Conservation (phyloP, 2,797 vertebrate genomes). For the Chelon auratus region DNA sequence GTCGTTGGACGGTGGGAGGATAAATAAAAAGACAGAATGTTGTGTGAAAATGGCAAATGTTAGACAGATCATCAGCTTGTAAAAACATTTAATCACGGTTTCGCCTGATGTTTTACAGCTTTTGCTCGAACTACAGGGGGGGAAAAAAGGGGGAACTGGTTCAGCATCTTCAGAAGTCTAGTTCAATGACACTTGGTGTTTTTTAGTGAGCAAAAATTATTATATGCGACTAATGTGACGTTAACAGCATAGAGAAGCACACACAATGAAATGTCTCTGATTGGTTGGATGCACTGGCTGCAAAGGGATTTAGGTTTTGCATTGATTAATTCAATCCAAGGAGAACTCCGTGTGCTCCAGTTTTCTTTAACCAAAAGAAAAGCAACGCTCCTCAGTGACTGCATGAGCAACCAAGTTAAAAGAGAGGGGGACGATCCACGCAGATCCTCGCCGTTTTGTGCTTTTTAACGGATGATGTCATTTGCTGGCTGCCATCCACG, state of each 20-base stretch:
- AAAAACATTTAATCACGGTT: background rate
- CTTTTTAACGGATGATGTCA: constrained; percentile 63
- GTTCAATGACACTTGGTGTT: background rate
- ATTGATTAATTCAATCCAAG: constrained; percentile 81
- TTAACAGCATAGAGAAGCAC: constrained; percentile 37
- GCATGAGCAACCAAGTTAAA: background rate
- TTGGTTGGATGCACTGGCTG: constrained; percentile 78
- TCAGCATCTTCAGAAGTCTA: background rate
- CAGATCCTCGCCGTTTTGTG: constrained; percentile 2
- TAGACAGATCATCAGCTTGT: background rate
- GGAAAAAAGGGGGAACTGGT: background rate
- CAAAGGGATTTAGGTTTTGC: constrained; percentile 68
- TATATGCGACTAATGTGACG: background rate
- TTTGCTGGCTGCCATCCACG: constrained; percentile 52
- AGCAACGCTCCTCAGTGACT: background rate
- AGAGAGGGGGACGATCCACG: background rate
- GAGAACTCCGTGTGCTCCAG: constrained; percentile 12
- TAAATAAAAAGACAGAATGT: background rate
- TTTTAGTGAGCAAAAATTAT: background rate
- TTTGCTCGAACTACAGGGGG: too few relatives aligned
- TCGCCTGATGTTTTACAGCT: background rate
- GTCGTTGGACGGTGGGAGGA: too few relatives aligned
- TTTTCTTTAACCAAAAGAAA: background rate
- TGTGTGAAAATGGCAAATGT: background rate
- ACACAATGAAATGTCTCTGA: constrained; percentile 71